These are phyloP conservation scores for Hydrophis major DNA, from an alignment of 2,797 vertebrate species.

Conservation along the genomic window DNA sequence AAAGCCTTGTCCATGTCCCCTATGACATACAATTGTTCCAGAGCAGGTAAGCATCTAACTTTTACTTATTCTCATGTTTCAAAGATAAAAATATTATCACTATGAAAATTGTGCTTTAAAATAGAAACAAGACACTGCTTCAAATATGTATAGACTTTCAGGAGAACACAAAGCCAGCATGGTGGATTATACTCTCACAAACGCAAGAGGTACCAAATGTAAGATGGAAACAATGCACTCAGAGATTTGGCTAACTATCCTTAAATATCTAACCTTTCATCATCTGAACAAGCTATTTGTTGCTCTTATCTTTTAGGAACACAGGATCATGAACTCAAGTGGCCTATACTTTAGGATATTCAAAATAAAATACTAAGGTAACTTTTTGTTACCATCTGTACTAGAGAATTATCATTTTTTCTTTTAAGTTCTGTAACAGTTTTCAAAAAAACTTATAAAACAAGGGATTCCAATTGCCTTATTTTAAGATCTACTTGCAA, in stretches of 20 bases:
- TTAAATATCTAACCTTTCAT: slow-evolving; percentile 44
- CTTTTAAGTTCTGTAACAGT: neutral
- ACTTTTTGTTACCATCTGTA: neutral
- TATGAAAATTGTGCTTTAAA: slow-evolving; percentile 43
- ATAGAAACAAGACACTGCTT: slow-evolving; percentile 50
- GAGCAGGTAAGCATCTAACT: neutral
- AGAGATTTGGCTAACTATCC: slow-evolving; percentile 45
- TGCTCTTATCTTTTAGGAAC: slow-evolving; percentile 25
- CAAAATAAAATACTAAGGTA: slow-evolving; percentile 5
- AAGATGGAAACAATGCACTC: slow-evolving; percentile 21
- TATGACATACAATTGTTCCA: neutral
- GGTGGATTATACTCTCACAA: slow-evolving; percentile 13
- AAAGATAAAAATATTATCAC: slow-evolving; percentile 47
- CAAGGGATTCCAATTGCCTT: neutral
- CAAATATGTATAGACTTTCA: slow-evolving; percentile 55
- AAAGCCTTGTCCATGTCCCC: neutral
- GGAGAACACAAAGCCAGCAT: slow-evolving; percentile 44
- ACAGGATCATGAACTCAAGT: slow-evolving; percentile 4
- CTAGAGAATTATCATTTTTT: neutral
- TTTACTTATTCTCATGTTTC: slow-evolving; percentile 39
- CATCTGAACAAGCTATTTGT: slow-evolving; percentile 46
- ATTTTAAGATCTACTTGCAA: neutral
- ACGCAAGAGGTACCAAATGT: slow-evolving; percentile 36
- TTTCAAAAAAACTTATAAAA: neutral
- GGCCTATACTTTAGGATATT: slow-evolving; percentile 17